phyloP scores from a whole-genome alignment of 2,113 vertebrate genomes.

The Suncus etruscus region DNA sequence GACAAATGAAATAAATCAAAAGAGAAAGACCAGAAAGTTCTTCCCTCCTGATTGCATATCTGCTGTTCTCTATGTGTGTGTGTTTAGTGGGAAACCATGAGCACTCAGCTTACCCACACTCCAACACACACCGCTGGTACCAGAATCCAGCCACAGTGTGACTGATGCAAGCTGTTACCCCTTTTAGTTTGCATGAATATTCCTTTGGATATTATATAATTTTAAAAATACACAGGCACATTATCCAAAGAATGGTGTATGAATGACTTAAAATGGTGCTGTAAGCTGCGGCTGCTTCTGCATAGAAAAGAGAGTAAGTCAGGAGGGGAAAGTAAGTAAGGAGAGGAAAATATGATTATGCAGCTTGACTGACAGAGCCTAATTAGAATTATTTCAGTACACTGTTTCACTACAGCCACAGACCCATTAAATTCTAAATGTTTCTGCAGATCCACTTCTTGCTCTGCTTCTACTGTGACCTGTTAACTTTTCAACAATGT shows the following conservation, averaged over 20 bases:
- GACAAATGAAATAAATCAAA: neutral
- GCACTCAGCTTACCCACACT: constrained; percentile 1
- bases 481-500: constrained; percentile 77
- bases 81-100: constrained; percentile 53
- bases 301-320: constrained; percentile 7
- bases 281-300: constrained; percentile 59
- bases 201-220: too few relatives aligned
- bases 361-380: constrained; percentile 90
- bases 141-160: neutral
- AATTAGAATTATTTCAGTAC: constrained; percentile 95
- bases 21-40: constrained; percentile 58
- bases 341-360: constrained; percentile 75
- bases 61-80: neutral
- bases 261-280: constrained; percentile 59
- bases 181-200: constrained; percentile 29
- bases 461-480: constrained; percentile 89
- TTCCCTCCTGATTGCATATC: neutral
- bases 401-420: constrained; percentile 90
- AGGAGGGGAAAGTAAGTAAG: constrained; percentile 3
- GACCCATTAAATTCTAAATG: constrained; percentile 86
- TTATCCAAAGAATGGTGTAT: constrained; percentile 40
- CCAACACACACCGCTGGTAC: neutral
- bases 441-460: constrained; percentile 82
- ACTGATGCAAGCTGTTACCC: constrained; percentile 1
- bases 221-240: too few relatives aligned